Conservation (phyloP, 1,140 invertebrate genomes). For the Pogonus chalceus region DNA sequence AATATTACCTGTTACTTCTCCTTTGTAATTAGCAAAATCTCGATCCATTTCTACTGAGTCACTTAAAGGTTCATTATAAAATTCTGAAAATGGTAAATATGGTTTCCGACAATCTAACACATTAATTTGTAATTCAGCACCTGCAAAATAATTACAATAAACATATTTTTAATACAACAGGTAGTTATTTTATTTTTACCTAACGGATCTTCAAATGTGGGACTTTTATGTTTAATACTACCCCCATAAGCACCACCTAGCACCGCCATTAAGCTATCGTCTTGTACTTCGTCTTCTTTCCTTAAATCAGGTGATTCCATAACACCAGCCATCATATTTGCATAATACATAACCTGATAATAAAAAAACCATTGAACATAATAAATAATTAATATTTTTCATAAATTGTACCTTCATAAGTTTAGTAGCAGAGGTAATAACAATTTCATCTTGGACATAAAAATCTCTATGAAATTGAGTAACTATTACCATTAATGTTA, state of each 20-base stretch:
- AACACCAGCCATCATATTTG: conserved; percentile 74
- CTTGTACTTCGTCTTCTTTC: conserved; percentile 38
- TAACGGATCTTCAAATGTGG: conserved; percentile 23
- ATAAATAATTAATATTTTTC: conserved; percentile 11
- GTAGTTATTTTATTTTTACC: conserved; percentile 5
- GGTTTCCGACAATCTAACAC: conserved; percentile 73
- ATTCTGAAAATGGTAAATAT: conserved; percentile 74
- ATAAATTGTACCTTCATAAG: conserved; percentile 57
- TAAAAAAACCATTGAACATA: not conserved
- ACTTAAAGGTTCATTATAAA: conserved; percentile 88
- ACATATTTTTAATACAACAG: not conserved
- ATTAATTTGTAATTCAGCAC: conserved; percentile 55
- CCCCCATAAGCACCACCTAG: conserved; percentile 24
- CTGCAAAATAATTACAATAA: conserved; percentile 20
- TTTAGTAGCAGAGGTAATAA: conserved; percentile 71
- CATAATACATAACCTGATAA: conserved; percentile 82
- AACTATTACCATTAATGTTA: conserved; percentile 71
- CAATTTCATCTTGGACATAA: conserved; percentile 72
- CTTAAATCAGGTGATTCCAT: conserved; percentile 54
- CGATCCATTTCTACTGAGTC: conserved; percentile 87
- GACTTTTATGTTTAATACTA: conserved; percentile 22
- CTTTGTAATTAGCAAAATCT: conserved; percentile 84
- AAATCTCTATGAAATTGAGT: conserved; percentile 62
- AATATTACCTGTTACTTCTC: conserved; percentile 37
- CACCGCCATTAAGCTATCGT: conserved; percentile 27